These are phyloP conservation scores for Dasysyrphus tricinctus DNA, from an alignment of 2,888 invertebrate genomes.

Conservation along the genomic window DNA sequence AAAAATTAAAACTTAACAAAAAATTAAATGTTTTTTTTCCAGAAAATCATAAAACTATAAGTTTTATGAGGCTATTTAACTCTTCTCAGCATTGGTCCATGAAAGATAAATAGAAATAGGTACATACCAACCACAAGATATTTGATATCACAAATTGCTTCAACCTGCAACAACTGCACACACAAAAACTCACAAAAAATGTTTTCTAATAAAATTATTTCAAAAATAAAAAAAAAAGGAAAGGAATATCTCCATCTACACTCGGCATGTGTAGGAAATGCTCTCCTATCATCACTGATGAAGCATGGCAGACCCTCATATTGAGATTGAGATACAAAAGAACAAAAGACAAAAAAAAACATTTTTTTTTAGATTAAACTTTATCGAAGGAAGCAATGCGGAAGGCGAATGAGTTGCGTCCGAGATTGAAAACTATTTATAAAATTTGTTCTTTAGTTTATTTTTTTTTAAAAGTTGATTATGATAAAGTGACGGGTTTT, in stretches of 20 bases:
- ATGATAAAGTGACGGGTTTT: constrained; percentile 47
- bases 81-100: constrained; percentile 66
- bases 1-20: constrained; percentile 25
- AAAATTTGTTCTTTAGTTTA: constrained; percentile 32
- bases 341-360: constrained; percentile 23
- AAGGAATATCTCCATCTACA: constrained; percentile 38
- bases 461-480: constrained; percentile 52
- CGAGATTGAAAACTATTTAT: constrained; percentile 51
- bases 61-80: constrained; percentile 59
- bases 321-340: constrained; percentile 2
- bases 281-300: constrained; percentile 25
- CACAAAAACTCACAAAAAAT: constrained; percentile 10
- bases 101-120: neutral
- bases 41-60: constrained; percentile 58
- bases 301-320: neutral
- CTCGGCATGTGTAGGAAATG: constrained; percentile 62
- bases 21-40: constrained; percentile 63
- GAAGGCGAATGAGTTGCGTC: constrained; percentile 50
- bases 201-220: constrained; percentile 56
- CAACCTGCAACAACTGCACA: constrained; percentile 50
- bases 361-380: constrained; percentile 38
- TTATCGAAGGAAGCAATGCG: constrained; percentile 58
- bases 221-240: constrained; percentile 1
- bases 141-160: constrained; percentile 53
- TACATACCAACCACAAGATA: constrained; percentile 32